Evolutionary conservation across 2,888 invertebrate genomes (phyloP), one percentile per base, ranked within the genome.

Genomic region (Blastobasis adustella): DNA sequence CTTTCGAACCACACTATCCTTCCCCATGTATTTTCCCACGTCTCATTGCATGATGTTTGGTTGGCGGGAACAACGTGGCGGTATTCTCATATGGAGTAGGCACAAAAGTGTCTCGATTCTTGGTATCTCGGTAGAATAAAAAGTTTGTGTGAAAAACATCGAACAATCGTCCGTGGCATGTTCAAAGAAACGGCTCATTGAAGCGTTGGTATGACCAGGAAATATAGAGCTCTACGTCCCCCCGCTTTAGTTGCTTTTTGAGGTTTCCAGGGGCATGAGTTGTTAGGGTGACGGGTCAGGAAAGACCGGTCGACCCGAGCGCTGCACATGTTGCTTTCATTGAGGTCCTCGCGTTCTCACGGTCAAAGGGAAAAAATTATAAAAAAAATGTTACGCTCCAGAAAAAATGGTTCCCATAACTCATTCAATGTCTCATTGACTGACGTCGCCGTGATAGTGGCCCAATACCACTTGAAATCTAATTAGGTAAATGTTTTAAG

Each of bases 301-400:
- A 53, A 52, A 63, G 55, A 71, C 50, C 72, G 76, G 82, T 50
- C 69, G 68, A 54, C 58, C 62, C 67, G 66, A 71, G 75, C 81
- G 80, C 81, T 72, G 75, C 81, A 81, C 81, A 84, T 80, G 77
- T 69, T 76, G 71, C 73, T 80, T 76, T 80, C 86, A 88, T 87
- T 87, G 81, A 88, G 76, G 71, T 76, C 79, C 79, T 80, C 23
- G 23, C 23, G 23, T 82, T 86, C 84, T 82, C 85, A 84, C 87
- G 86, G 82, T 82, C 82, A 78, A 73, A 81, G 70, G 74, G 74
- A 86, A 87, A 88, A 88, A 88, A 83, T 80, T 81, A 81, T 79
- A 88, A 81, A 86, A 87, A 87, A 86, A 86, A 87, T 86, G 87
- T 87, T 87, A 87, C 71, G 82, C 76, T 78, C 79, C 78, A 76